A percentile compares a stretch with the other conserved stretches of the same genome.
These are phyloP conservation scores for Botia almorhae DNA, from an alignment of 2,797 vertebrate genomes.

Conservation along the genomic window DNA sequence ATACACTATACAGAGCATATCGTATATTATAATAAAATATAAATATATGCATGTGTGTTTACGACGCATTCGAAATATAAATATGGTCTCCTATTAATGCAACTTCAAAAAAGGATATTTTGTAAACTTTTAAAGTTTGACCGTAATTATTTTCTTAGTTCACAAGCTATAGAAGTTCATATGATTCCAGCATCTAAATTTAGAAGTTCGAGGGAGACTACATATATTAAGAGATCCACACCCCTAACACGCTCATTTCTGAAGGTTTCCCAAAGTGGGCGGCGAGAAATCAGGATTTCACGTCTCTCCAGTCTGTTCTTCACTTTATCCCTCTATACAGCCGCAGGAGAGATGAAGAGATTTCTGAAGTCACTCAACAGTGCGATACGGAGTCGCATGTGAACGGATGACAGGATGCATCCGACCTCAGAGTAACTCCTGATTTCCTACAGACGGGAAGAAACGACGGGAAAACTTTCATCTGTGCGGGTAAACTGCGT, in stretches of 20 bases:
- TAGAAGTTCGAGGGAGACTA: background rate
- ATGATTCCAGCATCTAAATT: background rate
- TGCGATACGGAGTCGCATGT: background rate
- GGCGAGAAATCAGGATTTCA: background rate
- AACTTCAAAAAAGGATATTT: background rate
- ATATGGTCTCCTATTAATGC: too few relatives aligned
- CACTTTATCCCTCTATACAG: background rate
- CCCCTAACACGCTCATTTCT: background rate
- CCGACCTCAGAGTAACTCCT: background rate
- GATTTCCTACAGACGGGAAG: background rate
- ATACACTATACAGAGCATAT: background rate
- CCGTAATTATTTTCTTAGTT: background rate
- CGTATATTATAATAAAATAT: background rate
- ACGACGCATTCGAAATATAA: too few relatives aligned
- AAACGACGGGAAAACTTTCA: background rate
- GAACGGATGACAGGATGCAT: background rate
- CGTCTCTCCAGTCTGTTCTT: background rate
- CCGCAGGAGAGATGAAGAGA: background rate
- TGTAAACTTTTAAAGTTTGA: background rate
- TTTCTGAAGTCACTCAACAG: background rate
- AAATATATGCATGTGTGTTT: too few relatives aligned
- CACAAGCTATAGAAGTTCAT: background rate
- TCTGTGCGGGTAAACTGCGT: conserved; percentile 2
- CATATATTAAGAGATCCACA: background rate
- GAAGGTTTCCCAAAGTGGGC: conserved; percentile 9